These are phyloP conservation scores for Tyrannus savana DNA, from an alignment of 2,113 vertebrate genomes.

Conservation along the genomic window DNA sequence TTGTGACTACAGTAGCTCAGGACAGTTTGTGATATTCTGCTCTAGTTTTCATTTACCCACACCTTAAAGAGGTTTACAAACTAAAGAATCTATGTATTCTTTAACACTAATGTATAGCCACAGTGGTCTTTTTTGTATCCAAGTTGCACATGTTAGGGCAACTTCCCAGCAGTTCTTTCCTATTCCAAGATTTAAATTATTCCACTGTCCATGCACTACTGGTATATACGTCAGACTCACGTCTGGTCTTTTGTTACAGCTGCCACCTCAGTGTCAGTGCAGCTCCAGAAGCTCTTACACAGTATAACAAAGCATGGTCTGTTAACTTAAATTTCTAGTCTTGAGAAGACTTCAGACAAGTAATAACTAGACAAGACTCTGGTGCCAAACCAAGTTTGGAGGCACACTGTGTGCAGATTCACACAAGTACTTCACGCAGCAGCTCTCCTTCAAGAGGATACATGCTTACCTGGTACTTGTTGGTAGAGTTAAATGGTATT, in stretches of 20 bases:
- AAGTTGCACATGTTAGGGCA: neutral
- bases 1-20: neutral
- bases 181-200: neutral
- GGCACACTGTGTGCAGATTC: neutral
- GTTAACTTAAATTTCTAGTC: neutral
- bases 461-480: conserved; percentile 81
- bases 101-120: neutral
- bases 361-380: neutral
- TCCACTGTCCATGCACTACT: neutral
- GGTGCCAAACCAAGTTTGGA: neutral
- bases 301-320: neutral
- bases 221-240: neutral
- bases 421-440: neutral
- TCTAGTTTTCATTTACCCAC: neutral
- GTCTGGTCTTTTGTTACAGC: neutral
- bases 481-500: conserved; percentile 86
- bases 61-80: neutral
- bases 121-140: neutral
- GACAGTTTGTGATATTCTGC: neutral
- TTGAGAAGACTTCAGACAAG: neutral
- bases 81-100: neutral
- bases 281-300: neutral
- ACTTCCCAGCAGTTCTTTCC: neutral
- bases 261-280: neutral
- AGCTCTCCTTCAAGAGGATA: neutral